These are phyloP conservation scores for Cathartes aura DNA, from an alignment of 2,113 vertebrate species.

Conservation along the genomic window DNA sequence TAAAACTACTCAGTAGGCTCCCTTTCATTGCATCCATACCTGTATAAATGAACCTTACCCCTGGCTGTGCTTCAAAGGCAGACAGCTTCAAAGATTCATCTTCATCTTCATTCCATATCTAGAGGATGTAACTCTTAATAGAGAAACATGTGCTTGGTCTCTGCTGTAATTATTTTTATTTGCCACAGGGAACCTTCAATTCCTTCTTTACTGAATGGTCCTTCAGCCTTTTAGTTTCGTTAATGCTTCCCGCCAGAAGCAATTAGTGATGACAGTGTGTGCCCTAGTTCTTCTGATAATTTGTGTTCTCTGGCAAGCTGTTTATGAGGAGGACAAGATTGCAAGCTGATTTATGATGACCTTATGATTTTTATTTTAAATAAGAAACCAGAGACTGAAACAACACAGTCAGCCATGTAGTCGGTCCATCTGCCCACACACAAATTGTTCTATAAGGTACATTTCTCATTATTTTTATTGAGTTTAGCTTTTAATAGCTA, in stretches of 20 bases:
- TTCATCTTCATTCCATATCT: background rate
- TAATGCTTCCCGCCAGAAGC: conserved; percentile 30
- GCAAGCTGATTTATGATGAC: conserved; percentile 16
- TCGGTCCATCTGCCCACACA: background rate
- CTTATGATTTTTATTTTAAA: conserved; percentile 8
- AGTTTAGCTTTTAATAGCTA: background rate
- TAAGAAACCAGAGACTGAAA: background rate
- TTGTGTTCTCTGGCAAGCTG: conserved; percentile 34
- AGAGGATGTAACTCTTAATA: background rate
- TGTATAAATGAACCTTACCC: background rate
- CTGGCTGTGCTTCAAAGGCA: conserved; percentile 23
- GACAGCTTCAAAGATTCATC: background rate
- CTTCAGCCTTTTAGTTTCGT: conserved; percentile 29
- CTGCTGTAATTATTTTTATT: conserved; percentile 37
- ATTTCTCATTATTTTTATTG: background rate
- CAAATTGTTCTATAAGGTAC: background rate
- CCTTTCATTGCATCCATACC: background rate
- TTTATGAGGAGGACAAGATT: background rate
- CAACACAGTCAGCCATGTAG: background rate
- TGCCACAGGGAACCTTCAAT: background rate
- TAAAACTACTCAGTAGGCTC: background rate
- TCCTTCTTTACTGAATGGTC: conserved; percentile 4
- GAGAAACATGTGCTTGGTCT: background rate
- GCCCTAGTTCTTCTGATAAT: conserved; percentile 32
- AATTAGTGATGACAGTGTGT: conserved; percentile 43